A percentile compares a stretch with the other conserved stretches of the same genome.
These are phyloP conservation scores for Coturnix japonica DNA, from an alignment of 2,113 vertebrate genomes.

Conservation along the genomic window DNA sequence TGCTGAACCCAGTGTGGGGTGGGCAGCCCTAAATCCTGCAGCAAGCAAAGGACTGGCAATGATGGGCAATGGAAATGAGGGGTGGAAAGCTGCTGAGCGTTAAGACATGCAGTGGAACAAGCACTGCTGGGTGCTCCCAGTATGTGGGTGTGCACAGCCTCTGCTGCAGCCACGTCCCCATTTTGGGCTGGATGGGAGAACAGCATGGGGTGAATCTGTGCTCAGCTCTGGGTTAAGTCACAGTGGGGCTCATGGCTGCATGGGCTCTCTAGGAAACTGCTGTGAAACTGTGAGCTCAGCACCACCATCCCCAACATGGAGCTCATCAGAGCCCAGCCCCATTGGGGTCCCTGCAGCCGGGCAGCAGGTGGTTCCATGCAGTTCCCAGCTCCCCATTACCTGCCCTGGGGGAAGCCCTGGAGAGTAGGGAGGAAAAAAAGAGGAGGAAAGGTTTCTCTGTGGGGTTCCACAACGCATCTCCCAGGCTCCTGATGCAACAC, in stretches of 20 bases:
- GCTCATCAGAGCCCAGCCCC: background rate
- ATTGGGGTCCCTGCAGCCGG: background rate
- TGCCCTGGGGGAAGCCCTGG: background rate
- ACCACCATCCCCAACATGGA: fast-evolving
- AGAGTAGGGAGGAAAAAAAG: background rate
- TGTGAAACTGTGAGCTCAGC: background rate
- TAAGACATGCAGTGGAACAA: background rate
- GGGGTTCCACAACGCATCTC: background rate
- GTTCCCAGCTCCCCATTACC: background rate
- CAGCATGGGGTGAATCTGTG: background rate
- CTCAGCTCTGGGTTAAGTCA: background rate
- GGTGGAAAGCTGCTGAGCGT: background rate
- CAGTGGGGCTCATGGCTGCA: fast-evolving
- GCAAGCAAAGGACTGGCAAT: background rate
- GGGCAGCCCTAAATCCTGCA: background rate
- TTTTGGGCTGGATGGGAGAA: fast-evolving
- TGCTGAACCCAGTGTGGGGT: background rate
- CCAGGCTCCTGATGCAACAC: background rate
- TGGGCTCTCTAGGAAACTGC: background rate
- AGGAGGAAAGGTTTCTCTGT: background rate
- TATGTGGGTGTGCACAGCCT: background rate
- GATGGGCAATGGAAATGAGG: background rate
- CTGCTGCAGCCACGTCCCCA: background rate
- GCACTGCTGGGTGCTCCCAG: background rate
- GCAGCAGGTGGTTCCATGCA: background rate